phyloP scores from a whole-genome alignment of 1,140 invertebrate species.

The Pygmarrhopalites habei region DNA sequence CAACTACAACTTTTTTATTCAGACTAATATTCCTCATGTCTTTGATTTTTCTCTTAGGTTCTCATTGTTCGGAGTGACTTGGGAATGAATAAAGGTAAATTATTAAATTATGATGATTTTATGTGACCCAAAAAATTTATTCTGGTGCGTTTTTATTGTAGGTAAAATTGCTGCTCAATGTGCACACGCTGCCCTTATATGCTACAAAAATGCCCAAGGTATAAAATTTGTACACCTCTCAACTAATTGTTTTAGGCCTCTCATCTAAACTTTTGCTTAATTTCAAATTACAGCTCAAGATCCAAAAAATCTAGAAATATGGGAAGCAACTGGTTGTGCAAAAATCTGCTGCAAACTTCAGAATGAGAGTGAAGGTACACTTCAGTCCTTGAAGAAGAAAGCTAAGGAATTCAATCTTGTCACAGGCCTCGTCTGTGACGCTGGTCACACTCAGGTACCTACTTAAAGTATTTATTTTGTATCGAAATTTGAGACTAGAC shows the following conservation, averaged over 20 bases:
- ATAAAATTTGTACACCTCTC: no score
- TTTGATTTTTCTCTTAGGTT: no score
- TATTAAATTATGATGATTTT: no score
- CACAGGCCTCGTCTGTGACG: conserved; percentile 70
- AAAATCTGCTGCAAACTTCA: conserved; percentile 40
- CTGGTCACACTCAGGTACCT: conserved; percentile 66
- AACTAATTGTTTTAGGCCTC: no score
- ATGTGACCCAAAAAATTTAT: no score
- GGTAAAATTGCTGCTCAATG: conserved; percentile 78
- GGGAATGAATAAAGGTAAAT: conserved; percentile 92
- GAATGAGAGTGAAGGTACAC: conserved; percentile 53
- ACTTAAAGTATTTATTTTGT: no score
- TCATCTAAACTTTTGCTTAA: no score
- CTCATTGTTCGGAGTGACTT: conserved; percentile 83
- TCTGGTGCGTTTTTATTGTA: no score
- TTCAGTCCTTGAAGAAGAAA: conserved; percentile 56
- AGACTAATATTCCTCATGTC: no score
- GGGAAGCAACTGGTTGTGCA: conserved; percentile 60
- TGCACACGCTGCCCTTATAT: conserved; percentile 74
- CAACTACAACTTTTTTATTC: no score
- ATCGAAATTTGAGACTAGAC: no score
- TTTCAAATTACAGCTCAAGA: no score
- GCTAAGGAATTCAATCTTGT: conserved; percentile 62
- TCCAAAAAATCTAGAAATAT: conserved; percentile 57
- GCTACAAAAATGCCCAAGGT: conserved; percentile 60